Conservation (phyloP, 2,113 vertebrate species). For the Pterocles gutturalis region DNA sequence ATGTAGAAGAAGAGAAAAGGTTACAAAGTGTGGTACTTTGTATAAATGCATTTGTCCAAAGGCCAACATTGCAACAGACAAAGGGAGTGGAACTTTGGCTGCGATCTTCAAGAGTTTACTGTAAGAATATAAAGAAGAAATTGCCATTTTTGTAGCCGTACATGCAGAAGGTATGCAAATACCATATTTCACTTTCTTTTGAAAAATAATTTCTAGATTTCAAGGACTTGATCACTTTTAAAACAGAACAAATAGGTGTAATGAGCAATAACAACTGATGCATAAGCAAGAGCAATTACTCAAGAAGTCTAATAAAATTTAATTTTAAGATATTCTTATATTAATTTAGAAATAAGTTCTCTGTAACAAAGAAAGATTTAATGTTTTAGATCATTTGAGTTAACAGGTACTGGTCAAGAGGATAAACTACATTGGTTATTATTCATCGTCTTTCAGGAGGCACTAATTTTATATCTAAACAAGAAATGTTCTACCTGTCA, state of each 20-base stretch:
- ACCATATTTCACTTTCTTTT: neutral
- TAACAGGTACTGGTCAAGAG: neutral
- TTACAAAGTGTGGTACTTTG: slow-evolving; percentile 86
- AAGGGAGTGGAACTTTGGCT: slow-evolving; percentile 81
- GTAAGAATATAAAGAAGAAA: slow-evolving; percentile 57
- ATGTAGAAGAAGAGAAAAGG: slow-evolving; percentile 83
- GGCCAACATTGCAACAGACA: slow-evolving; percentile 85
- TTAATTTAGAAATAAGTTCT: neutral
- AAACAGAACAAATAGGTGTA: neutral
- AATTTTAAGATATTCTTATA: neutral
- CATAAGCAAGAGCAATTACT: neutral
- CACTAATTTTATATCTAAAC: neutral
- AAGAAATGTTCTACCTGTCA: neutral
- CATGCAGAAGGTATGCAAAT: neutral
- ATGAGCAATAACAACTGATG: neutral
- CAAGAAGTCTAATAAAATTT: neutral
- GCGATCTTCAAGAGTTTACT: slow-evolving; percentile 88
- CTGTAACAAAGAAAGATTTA: neutral
- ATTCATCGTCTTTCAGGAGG: neutral
- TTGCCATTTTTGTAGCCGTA: neutral
- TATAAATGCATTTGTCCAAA: slow-evolving; percentile 92
- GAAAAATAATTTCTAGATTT: neutral
- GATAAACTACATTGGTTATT: neutral
- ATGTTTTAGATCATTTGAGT: neutral
- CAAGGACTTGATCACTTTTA: neutral